Conservation (phyloP, 2,113 vertebrate species). For the Pyxicephalus adspersus region DNA sequence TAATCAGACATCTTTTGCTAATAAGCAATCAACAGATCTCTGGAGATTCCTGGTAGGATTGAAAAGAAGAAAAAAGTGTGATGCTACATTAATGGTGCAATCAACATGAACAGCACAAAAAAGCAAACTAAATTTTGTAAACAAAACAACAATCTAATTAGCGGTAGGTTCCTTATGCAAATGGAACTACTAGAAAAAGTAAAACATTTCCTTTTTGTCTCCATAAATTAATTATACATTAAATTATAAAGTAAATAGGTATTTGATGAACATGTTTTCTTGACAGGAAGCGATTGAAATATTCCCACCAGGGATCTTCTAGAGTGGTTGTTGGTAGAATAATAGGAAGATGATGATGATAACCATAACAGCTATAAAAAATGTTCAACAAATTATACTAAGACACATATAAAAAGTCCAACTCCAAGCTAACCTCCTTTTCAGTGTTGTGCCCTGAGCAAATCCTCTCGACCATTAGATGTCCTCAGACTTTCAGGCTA, state of each 20-base stretch:
- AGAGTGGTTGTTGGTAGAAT: neutral
- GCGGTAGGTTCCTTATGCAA: slow-evolving; percentile 30
- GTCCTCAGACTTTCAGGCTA: no score
- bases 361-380: no score
- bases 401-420: no score
- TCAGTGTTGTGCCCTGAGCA: no score
- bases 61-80: slow-evolving; percentile 7
- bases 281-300: neutral
- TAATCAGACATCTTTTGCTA: slow-evolving; percentile 47
- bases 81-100: slow-evolving; percentile 39
- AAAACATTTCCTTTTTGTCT: slow-evolving; percentile 39
- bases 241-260: neutral
- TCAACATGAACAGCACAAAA: slow-evolving; percentile 15
- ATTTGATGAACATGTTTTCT: slow-evolving; percentile 22
- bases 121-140: slow-evolving; percentile 35
- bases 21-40: slow-evolving; percentile 42
- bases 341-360: neutral
- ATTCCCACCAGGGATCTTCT: neutral
- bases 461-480: no score
- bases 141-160: slow-evolving; percentile 49
- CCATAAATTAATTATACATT: slow-evolving; percentile 23
- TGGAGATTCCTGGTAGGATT: slow-evolving; percentile 15
- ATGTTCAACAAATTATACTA: no score
- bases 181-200: slow-evolving; percentile 25
- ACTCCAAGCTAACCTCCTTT: no score